Base-by-base conservation (phyloP, 2,797 vertebrate genomes). In the Pipistrellus nathusii region DNA sequence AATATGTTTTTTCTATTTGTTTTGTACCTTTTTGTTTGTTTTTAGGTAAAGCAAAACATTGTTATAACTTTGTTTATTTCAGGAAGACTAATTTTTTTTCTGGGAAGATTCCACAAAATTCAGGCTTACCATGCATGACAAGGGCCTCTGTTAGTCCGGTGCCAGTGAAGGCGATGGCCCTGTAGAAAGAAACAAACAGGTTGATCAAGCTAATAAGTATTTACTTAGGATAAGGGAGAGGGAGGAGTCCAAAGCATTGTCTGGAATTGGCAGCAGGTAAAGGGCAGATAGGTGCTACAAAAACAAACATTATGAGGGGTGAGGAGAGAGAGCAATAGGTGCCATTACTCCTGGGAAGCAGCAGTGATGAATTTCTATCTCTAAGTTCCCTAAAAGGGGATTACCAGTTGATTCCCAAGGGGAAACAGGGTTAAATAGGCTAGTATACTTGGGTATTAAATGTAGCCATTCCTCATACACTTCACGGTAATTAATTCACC, bases 21-120 rank as follows among this genome's bases (percentile, higher is more conserved):
- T 32, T 88, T 73, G 21, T 51, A 7, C 17, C 41, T 80, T 66
- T 66, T 53, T 59, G 57, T 23, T 59, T 89, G 30, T 35, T 71
- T 95, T 76, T 72, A 83, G 53, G 57, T 77, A 82, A 88, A 84
- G 38, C 13, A 66, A n/a, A 71, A 23, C 41, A 91, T 71, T 90
- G 32, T 88, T 51, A 75, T 53, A 55, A 55, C 35, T 38, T 66
- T 35, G 18, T 64, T 64, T 82, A 35, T 46, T 93, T 55, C 59
- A 84, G 86, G 66, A 90, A 92, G 32, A 85, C 27, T 64, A 71
- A 57, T 46, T 75, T 95, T 75, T 95, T 81, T 64, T 13, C 13
- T 80, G 25, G 78, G 77, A 83, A 85, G 66, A 86, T 88, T 21
- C 5, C 75, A 85, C 30, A 86, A 77, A 73, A 38, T 41, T 81